Conservation (phyloP, 2,797 vertebrate genomes). For the Coregonus sp. region DNA sequence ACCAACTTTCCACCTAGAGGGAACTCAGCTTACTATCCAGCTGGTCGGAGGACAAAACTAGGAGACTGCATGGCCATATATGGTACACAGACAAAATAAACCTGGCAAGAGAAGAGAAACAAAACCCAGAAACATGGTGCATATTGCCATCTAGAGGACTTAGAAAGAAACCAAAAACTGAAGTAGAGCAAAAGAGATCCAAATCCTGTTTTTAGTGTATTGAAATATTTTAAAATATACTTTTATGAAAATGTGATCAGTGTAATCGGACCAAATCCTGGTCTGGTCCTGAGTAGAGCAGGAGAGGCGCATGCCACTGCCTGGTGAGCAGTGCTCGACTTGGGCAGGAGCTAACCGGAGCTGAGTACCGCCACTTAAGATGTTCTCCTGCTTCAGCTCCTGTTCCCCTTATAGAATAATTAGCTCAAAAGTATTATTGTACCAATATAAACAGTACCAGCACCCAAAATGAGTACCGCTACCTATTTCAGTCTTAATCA, state of each 20-base stretch:
- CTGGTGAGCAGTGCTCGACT: too few relatives aligned
- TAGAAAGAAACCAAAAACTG: not conserved
- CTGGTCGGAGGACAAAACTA: slow-evolving; percentile 2
- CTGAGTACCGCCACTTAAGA: too few relatives aligned
- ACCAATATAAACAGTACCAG: too few relatives aligned
- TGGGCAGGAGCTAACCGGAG: too few relatives aligned
- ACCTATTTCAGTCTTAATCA: too few relatives aligned
- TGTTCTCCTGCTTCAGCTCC: not conserved
- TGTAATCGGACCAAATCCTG: too few relatives aligned
- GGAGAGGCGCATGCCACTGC: too few relatives aligned
- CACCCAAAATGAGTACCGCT: too few relatives aligned
- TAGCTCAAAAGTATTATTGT: too few relatives aligned
- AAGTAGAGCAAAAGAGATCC: not conserved
- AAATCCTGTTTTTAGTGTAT: not conserved
- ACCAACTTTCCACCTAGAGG: slow-evolving; percentile 38
- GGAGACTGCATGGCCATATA: slow-evolving; percentile 14
- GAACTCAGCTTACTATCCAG: slow-evolving; percentile 23
- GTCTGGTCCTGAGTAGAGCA: not conserved
- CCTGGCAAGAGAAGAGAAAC: not conserved
- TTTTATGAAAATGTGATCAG: not conserved
- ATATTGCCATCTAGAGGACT: slow-evolving; percentile 27
- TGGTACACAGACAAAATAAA: not conserved
- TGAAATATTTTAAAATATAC: not conserved
- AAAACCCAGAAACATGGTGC: not conserved
- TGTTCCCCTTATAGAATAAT: too few relatives aligned